Evolutionary conservation across 2,888 invertebrate species (phyloP), one percentile per base, ranked within the genome.

Genomic region (Mythimna impura): DNA sequence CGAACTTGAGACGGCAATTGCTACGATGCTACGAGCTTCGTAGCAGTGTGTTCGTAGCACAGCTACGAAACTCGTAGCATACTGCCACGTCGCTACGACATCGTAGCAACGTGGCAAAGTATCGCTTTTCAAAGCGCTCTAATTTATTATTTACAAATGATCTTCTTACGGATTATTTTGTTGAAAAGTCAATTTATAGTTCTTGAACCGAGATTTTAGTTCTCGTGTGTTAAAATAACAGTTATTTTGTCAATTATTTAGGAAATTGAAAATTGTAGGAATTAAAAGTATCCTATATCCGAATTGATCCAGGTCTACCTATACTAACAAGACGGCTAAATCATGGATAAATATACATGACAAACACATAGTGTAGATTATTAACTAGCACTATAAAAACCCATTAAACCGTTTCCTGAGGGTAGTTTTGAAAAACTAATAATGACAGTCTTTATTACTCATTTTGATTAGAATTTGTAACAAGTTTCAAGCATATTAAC

Each of bases 41-140:
- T 80, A 80, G 80, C 60, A 66, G 0, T 17, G 71, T 6, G 17
- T 60, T 69, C 66, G 72, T 80, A 80, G 80, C 66, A 66, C 0
- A n/a, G 71, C 76, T 76, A 72, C 65, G 50, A 36, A 67, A 55
- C 22, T 12, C 50, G 68, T 69, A 76, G 66, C 55, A 47, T 47
- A 47, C 47, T 47, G 17, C 6, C 0, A 6, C 47, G 47, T 47
- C 17, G 47, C 47, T 47, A 47, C 47, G 17, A 20, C 7, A 20
- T 47, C 50, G 68, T 69, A 72, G 58, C 55, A 0, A 12, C 10
- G 67, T 58, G 54, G 64, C 52, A 30, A 20, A 14, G 10, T n/a
- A 55, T 52, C 4, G 30, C 12, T 67, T 54, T 43, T 60, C 5
- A n/a, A 10, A 54, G 22, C 43, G 20, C 12, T 69, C 3, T 43